These are phyloP conservation scores for Pseudomugil tenellus DNA, from an alignment of 2,797 vertebrate species.

Conservation along the genomic window DNA sequence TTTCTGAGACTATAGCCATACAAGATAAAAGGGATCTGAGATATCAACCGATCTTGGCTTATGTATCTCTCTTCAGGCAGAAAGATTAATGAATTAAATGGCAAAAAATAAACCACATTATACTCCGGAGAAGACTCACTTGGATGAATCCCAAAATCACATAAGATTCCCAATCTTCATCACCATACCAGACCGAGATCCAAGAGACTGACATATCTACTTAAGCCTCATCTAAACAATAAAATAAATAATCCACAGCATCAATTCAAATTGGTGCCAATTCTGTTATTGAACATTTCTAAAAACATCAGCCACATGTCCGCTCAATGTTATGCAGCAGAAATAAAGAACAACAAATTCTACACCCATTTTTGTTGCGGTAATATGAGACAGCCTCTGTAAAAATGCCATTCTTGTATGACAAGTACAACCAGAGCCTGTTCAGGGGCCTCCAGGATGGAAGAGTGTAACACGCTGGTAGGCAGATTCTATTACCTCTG, in stretches of 20 bases:
- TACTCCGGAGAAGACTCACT: background rate
- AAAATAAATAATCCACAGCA: constrained; percentile 10
- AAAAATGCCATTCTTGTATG: background rate
- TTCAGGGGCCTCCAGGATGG: background rate
- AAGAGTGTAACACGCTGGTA: constrained; percentile 7
- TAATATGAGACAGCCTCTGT: background rate
- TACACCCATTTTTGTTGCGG: background rate
- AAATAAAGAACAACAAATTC: background rate
- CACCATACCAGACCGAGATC: background rate
- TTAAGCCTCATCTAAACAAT: background rate
- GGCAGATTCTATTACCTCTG: background rate
- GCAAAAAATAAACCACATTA: background rate
- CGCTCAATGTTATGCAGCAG: background rate
- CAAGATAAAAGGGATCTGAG: background rate
- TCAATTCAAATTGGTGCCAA: background rate
- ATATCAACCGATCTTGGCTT: background rate
- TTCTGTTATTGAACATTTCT: background rate
- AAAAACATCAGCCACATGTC: background rate
- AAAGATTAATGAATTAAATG: too few species aligned
- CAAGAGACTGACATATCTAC: background rate
- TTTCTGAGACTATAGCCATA: background rate
- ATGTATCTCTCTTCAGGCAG: background rate
- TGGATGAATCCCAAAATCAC: background rate
- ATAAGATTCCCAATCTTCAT: background rate
- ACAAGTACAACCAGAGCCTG: background rate